Evolutionary conservation across 2,113 vertebrate species (phyloP).

Genomic region (Herpetotheres cachinnans): DNA sequence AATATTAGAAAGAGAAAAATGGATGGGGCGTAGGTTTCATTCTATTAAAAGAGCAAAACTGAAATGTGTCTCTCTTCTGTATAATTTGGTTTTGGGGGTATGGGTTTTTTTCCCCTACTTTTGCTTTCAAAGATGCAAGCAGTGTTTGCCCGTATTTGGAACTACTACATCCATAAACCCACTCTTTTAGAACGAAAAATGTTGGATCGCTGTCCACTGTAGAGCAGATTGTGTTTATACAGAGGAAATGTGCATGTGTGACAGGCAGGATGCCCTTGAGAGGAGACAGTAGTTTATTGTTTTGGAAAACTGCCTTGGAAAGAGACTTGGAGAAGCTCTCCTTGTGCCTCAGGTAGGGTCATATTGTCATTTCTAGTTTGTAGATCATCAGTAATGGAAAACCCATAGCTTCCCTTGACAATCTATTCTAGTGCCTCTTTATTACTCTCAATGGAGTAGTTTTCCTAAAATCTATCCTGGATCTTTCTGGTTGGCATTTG

Average conservation of each 20-base stretch:
- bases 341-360: not conserved
- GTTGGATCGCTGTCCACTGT: not conserved
- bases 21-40: not conserved
- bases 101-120: rapidly evolving
- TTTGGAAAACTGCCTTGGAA: not conserved
- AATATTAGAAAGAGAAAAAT: not conserved
- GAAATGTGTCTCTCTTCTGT: not conserved
- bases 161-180: not conserved
- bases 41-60: not conserved
- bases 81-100: not conserved
- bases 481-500: not conserved
- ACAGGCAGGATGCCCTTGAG: not conserved
- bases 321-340: not conserved
- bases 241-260: not conserved
- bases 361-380: not conserved
- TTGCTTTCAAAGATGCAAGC: not conserved
- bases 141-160: not conserved
- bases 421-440: not conserved
- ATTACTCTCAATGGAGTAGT: not conserved
- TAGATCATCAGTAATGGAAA: not conserved
- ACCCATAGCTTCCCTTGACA: not conserved
- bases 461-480: not conserved
- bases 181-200: not conserved
- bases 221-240: not conserved
- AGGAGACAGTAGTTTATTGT: not conserved